Percentiles rank a stretch among this genome's conserved stretches.
Conservation (phyloP, 2,113 vertebrate species). For the Antigone vipio region DNA sequence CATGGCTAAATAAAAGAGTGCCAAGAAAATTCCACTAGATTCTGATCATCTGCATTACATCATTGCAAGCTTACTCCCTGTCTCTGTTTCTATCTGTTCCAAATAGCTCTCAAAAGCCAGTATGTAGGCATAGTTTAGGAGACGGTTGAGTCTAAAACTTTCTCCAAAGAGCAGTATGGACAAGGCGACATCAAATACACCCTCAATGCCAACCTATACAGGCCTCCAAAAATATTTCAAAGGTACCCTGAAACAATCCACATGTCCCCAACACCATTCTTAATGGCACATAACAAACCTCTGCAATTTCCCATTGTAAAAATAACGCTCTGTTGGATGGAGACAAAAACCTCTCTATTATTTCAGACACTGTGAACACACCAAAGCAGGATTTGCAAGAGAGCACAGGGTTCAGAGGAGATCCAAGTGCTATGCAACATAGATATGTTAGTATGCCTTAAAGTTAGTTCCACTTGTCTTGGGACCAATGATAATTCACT, state of each 20-base stretch:
- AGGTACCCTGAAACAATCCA: not conserved
- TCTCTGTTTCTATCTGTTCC: not conserved
- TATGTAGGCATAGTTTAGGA: not conserved
- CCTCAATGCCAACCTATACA: accelerated
- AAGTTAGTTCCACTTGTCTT: not conserved
- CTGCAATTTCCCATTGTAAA: not conserved
- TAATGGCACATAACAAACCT: not conserved
- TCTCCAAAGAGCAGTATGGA: not conserved
- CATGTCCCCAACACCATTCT: not conserved
- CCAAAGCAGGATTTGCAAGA: not conserved
- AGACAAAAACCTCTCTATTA: not conserved
- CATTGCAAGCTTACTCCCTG: accelerated
- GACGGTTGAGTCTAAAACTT: not conserved
- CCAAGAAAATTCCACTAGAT: not conserved
- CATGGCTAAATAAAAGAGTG: not conserved
- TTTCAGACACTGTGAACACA: not conserved
- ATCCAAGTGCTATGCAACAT: not conserved
- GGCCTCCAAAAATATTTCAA: not conserved
- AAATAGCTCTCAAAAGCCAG: not conserved
- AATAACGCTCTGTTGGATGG: not conserved
- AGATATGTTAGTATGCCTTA: not conserved
- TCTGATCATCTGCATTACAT: not conserved
- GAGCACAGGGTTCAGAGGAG: not conserved
- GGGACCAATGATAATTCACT: not conserved
- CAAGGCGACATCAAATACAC: not conserved